Conservation (phyloP, 2,113 vertebrate species). For the Cololabis saira region DNA sequence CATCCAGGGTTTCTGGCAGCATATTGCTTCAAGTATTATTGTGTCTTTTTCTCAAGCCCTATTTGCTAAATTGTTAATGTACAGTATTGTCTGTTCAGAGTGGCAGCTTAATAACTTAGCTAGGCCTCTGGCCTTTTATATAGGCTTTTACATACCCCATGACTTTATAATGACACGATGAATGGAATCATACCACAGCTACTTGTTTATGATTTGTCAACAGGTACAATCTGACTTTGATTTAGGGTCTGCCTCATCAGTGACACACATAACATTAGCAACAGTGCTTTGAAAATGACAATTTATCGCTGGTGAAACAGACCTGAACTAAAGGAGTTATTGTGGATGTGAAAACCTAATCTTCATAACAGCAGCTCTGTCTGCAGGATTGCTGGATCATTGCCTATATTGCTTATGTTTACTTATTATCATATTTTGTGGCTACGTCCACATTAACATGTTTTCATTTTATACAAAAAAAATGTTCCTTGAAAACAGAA, state of each 20-base stretch:
- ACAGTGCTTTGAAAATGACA: not conserved
- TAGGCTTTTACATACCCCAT: too few species aligned
- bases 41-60: conserved; percentile 8
- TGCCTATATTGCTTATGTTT: not conserved
- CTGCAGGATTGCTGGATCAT: not conserved
- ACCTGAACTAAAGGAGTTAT: too few species aligned
- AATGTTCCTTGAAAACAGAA: too few species aligned
- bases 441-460: not conserved
- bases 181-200: not conserved
- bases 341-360: too few species aligned
- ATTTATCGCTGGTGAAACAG: too few species aligned
- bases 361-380: not conserved
- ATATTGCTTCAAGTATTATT: conserved; percentile 9
- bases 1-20: conserved; percentile 4
- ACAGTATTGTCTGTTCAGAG: too few species aligned
- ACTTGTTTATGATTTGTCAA: not conserved
- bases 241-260: not conserved
- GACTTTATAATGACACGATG: too few species aligned
- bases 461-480: not conserved
- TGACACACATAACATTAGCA: not conserved
- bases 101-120: too few species aligned
- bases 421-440: not conserved
- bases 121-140: too few species aligned
- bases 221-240: not conserved
- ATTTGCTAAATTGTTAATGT: not conserved